A percentile compares a stretch with the other conserved stretches of the same genome.
Evolutionary conservation across 2,797 vertebrate species (phyloP).

Genomic region (Artibeus lituratus): DNA sequence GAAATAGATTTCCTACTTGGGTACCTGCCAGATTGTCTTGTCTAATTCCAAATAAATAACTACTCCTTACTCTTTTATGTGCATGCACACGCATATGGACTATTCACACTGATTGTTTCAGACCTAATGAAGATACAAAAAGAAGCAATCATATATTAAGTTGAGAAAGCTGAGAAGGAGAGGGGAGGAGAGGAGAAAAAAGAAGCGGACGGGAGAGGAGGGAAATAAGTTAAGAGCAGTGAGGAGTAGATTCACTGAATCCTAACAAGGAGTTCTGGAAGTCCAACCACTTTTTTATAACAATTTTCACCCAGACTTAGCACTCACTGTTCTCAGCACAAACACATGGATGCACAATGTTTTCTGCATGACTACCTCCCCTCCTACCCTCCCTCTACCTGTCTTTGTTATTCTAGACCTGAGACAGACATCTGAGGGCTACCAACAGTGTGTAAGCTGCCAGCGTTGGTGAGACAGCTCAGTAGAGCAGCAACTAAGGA

Average conservation of each 20-base stretch:
- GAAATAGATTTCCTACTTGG: background rate
- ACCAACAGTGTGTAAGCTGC: background rate
- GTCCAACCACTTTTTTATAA: background rate
- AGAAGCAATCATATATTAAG: background rate
- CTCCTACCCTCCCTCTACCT: background rate
- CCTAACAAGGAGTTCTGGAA: background rate
- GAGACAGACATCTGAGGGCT: background rate
- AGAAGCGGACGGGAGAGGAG: background rate
- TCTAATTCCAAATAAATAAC: background rate
- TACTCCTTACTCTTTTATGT: background rate
- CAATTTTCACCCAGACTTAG: background rate
- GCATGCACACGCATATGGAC: background rate
- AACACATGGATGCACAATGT: too few relatives aligned
- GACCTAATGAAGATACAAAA: background rate
- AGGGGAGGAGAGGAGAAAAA: background rate
- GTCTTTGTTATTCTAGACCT: background rate
- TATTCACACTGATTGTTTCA: background rate
- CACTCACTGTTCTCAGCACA: background rate
- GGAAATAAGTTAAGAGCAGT: fast-evolving
- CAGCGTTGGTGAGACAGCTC: fast-evolving
- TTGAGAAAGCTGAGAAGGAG: background rate
- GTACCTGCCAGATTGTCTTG: background rate
- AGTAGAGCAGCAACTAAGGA: fast-evolving
- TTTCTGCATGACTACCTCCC: background rate
- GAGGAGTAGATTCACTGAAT: background rate